phyloP scores from a whole-genome alignment of 2,888 invertebrate species.

The Thumatha senex region DNA sequence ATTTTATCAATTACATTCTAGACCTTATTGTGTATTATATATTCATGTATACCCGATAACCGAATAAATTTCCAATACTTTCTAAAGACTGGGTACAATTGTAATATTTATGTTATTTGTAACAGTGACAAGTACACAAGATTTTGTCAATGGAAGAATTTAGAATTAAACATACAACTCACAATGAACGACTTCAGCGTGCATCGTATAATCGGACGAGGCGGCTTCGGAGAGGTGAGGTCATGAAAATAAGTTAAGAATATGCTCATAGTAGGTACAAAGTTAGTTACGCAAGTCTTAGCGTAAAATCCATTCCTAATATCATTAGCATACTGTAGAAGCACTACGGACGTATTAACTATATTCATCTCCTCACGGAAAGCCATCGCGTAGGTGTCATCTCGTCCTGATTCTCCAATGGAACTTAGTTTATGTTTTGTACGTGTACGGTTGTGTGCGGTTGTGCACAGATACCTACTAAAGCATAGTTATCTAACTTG shows the following conservation, averaged over 20 bases:
- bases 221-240: constrained; percentile 96
- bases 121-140: constrained; percentile 99
- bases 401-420: constrained; percentile 33
- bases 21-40: too few species aligned
- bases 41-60: too few species aligned
- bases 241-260: constrained; percentile 17
- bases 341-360: constrained; percentile 38
- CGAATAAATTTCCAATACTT: too few species aligned
- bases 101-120: constrained; percentile 51
- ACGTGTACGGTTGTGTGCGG: constrained; percentile 8
- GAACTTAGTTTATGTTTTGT: constrained; percentile 41
- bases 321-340: constrained; percentile 42
- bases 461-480: constrained; percentile 9
- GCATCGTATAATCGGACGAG: constrained; percentile 99
- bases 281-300: constrained; percentile 30
- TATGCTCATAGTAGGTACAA: constrained; percentile 16
- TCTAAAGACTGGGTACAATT: background rate
- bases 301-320: constrained; percentile 34
- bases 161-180: constrained; percentile 99
- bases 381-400: constrained; percentile 48
- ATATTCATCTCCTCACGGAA: constrained; percentile 50
- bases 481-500: constrained; percentile 15
- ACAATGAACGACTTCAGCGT: constrained; percentile 99
- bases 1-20: too few species aligned
- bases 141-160: constrained; percentile 99